Base-by-base conservation (phyloP, 2,113 vertebrate genomes). In the Haplotaxodon microlepis region DNA sequence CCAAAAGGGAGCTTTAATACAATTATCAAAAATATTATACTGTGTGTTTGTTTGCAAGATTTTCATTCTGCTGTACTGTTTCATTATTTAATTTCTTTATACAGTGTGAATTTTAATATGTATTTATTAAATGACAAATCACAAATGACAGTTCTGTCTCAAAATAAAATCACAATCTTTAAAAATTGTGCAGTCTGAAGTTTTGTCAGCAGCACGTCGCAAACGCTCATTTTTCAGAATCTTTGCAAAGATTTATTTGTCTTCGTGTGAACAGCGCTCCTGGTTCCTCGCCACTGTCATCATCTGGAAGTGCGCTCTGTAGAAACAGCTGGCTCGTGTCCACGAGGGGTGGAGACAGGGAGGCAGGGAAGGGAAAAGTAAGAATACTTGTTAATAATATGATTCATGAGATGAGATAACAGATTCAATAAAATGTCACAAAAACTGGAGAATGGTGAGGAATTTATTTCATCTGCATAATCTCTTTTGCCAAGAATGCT, bases 61-160 rank as follows among this genome's bases (percentile, higher is more conserved):
- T 45, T 87, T 21, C 40, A 63, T 61, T 42, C 56, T 86, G 66
- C 80, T 93, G 87, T 90, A 8, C 84, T 54, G 16, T 92, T 87
- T 81, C 31, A 8, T 91, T 83, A 69, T 84, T 29, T 86, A 90
- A 78, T 82, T 12, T 11, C 38, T 53, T 84, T 88, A 83, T 71
- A 86, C 80, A 86, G 47, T 92, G 87, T 92, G 71, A 84, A 94
- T 93, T 93, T 90, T 92, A 83, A 87, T 81, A 79, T 85, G 54
- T 95, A 95, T 95, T 94, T 95, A 94, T 94, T 91, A 69, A 87
- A 78, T 42, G 24, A 85, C 24, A 86, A 50, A 54, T 19, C 57
- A 5, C 4, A 36, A 42, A 87, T 83, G 36, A 76, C 17, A 83
- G 29, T 56, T 21, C 45, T 11, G 13, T 27, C 63, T 47, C 16